A percentile compares a stretch with the other conserved stretches of the same genome.
These are phyloP conservation scores for Cheilosia urbana DNA, from an alignment of 2,888 invertebrate genomes.

Conservation along the genomic window DNA sequence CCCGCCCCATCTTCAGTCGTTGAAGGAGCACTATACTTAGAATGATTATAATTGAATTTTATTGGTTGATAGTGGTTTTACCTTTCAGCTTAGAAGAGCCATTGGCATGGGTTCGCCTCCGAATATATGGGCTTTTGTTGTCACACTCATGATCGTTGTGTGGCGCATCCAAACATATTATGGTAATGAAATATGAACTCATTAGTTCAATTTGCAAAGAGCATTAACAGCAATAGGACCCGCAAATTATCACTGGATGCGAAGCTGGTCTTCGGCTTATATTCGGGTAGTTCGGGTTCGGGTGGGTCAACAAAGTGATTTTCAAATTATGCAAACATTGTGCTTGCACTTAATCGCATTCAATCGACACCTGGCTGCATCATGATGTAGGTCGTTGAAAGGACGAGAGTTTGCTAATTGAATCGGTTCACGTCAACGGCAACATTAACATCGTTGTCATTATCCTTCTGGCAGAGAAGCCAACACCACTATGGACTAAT, in stretches of 20 bases:
- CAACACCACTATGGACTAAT: background rate
- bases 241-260: background rate
- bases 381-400: background rate
- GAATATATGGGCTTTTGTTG: background rate
- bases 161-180: too few species aligned
- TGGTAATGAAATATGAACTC: background rate
- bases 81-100: background rate
- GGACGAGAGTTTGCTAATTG: conserved; percentile 26
- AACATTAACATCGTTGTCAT: conserved; percentile 2
- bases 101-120: background rate
- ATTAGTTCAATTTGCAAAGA: background rate
- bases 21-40: conserved; percentile 37
- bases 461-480: conserved; percentile 2
- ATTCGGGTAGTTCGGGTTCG: background rate
- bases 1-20: conserved; percentile 15
- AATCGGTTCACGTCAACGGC: conserved; percentile 11
- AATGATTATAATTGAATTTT: conserved; percentile 67
- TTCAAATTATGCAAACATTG: conserved; percentile 8
- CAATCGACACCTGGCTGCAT: background rate
- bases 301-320: conserved; percentile 7
- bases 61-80: conserved; percentile 48
- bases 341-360: conserved; percentile 3
- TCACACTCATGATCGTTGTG: background rate
- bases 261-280: background rate
- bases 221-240: background rate